These are phyloP conservation scores for Xestia ashworthii DNA, from an alignment of 2,888 invertebrate genomes.

Conservation along the genomic window DNA sequence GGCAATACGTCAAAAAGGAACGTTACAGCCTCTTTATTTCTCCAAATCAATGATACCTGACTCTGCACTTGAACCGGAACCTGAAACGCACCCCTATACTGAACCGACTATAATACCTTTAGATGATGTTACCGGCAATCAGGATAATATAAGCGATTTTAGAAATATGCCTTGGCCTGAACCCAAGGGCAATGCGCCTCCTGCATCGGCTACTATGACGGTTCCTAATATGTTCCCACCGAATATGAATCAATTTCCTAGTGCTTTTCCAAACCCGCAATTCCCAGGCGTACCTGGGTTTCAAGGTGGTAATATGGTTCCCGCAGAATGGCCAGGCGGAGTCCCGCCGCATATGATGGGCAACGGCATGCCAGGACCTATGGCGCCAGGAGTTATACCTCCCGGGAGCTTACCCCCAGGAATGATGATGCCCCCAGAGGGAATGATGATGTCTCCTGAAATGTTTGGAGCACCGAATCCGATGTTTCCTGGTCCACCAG, in stretches of 20 bases:
- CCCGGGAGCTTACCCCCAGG: constrained; percentile 81
- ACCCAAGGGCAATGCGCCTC: constrained; percentile 93
- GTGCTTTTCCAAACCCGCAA: constrained; percentile 85
- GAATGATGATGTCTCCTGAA: constrained; percentile 85
- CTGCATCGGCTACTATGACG: constrained; percentile 73
- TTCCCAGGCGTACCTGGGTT: constrained; percentile 87
- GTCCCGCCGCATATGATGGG: constrained; percentile 82
- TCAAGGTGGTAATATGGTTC: constrained; percentile 82
- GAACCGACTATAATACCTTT: constrained; percentile 96
- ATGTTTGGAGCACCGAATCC: constrained; percentile 68
- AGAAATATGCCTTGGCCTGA: constrained; percentile 96
- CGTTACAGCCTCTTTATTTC: constrained; percentile 95
- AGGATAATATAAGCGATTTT: constrained; percentile 95
- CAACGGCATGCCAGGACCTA: constrained; percentile 81
- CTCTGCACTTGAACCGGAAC: constrained; percentile 96
- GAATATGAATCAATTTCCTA: constrained; percentile 85
- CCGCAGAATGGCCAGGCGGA: constrained; percentile 84
- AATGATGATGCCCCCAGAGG: constrained; percentile 71
- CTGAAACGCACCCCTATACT: constrained; percentile 93
- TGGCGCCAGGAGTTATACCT: constrained; percentile 78
- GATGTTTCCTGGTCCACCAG: constrained; percentile 73
- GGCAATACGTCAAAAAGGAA: constrained; percentile 95
- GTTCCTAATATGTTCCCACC: constrained; percentile 87
- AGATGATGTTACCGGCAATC: constrained; percentile 96
- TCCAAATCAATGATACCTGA: constrained; percentile 96